These are phyloP conservation scores for Cecidostiba fungosa DNA, from an alignment of 2,888 invertebrate genomes.

Conservation along the genomic window DNA sequence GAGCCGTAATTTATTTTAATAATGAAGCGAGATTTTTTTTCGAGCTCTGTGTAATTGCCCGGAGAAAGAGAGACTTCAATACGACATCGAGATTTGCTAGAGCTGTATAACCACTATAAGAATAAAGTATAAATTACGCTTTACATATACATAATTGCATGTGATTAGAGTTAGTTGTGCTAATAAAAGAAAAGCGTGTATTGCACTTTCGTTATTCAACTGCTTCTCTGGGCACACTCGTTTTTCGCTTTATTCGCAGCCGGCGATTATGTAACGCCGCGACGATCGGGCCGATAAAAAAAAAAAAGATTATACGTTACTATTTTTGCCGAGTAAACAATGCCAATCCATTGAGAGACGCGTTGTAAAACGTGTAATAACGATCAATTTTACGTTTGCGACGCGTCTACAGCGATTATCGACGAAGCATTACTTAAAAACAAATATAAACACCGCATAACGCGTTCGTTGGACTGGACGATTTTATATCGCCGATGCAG, in stretches of 20 bases:
- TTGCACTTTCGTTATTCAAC: constrained; percentile 1
- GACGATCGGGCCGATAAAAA: not conserved
- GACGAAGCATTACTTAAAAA: not conserved
- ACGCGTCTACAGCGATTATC: not conserved
- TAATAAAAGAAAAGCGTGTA: not conserved
- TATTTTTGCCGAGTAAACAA: not conserved
- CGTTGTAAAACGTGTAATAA: not conserved
- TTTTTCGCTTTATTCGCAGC: not conserved
- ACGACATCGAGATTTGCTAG: not conserved
- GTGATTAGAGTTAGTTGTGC: not conserved
- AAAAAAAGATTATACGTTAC: not conserved
- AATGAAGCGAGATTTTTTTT: not conserved
- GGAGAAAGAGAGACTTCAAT: too few species aligned
- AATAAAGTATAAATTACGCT: not conserved
- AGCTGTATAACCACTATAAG: not conserved
- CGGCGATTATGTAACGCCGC: not conserved
- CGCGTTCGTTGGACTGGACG: not conserved
- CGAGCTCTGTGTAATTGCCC: too few species aligned
- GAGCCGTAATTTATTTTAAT: not conserved
- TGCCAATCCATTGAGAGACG: not conserved
- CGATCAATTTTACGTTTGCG: not conserved
- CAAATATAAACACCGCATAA: not conserved
- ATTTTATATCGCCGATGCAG: not conserved
- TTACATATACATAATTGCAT: too few species aligned
- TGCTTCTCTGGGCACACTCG: not conserved